Evolutionary conservation across 2,113 vertebrate species (phyloP), one percentile per base, ranked within the genome.

Genomic region (Mormoops blainvillei): DNA sequence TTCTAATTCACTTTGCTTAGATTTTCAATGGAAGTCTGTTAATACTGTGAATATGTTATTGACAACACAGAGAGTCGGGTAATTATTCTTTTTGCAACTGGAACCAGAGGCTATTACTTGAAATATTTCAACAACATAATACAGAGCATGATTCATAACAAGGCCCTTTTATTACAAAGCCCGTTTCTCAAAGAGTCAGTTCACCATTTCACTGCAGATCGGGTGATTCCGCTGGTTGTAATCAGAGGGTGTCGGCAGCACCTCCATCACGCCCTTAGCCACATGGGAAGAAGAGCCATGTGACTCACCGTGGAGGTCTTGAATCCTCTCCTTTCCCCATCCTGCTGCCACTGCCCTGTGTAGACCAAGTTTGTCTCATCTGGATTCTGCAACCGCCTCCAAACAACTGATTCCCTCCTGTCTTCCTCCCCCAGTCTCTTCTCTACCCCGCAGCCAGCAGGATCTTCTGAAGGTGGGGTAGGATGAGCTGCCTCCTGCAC

Each of bases 121-220:
- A 81, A 41, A 50, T 82, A 90, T 88, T 97, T 97, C 85, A 94
- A 73, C 52, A 82, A 76, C n/a, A 74, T n/a, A 58, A 48, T 63
- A 58, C 36, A 83, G 54, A 78, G n/a, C 31, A 61, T 31, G 73
- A 58, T 36, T 88, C 24, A 0, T 58, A 71, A 65, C 67, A n/a
- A 76, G 85, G 71, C 71, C 81, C 65, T 94, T 70, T 86, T 24
- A 68, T 80, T 58, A 91, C 0, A 20, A 92, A 67, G 54, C 48
- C 71, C 52, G 76, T 58, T 87, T 85, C 84, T 93, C 63, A 52
- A 74, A 68, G 87, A 96, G 56, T 9, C 4, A 0, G 54, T 31
- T 94, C 36, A 58, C 41, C 45, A 26, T 73, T 61, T 50, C 80
- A 31, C 71, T 38, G 33, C 43, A 28, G 38, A 80, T 56, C 1